Percentiles rank a stretch among this genome's conserved stretches.
phyloP scores from a whole-genome alignment of 2,797 vertebrate species.

The Xenopus petersii region DNA sequence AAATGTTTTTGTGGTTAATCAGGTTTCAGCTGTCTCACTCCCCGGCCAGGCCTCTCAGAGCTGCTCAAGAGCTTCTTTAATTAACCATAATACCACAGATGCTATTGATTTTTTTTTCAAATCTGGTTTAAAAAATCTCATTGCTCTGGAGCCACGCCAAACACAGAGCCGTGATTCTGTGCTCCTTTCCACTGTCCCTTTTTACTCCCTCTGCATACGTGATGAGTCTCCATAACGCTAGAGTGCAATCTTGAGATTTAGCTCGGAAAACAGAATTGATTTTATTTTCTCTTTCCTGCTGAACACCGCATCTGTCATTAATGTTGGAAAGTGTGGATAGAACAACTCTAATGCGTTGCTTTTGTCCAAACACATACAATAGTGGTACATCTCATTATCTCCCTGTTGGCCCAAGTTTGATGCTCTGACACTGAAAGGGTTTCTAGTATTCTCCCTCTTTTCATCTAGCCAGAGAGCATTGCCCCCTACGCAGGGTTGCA shows the following conservation, averaged over 20 bases:
- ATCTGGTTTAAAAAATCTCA: conserved; percentile 80
- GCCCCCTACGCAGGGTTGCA: no score
- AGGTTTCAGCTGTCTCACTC: conserved; percentile 96
- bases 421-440: neutral
- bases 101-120: conserved; percentile 94
- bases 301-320: conserved; percentile 28
- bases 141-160: conserved; percentile 84
- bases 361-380: conserved; percentile 24
- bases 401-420: neutral
- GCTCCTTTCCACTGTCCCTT: conserved; percentile 60
- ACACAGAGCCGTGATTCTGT: conserved; percentile 75
- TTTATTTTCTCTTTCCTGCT: conserved; percentile 64
- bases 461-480: no score
- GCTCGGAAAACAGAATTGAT: conserved; percentile 99
- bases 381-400: neutral
- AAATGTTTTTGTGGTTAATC: conserved; percentile 97
- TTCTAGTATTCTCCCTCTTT: neutral
- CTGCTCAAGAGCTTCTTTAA: conserved; percentile 99
- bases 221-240: conserved; percentile 97
- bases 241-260: conserved; percentile 90
- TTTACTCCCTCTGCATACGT: conserved; percentile 97
- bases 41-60: conserved; percentile 94
- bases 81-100: conserved; percentile 99
- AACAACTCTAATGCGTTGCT: conserved; percentile 8
- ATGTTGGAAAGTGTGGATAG: conserved; percentile 12